phyloP scores from a whole-genome alignment of 2,113 vertebrate genomes.

The Nettapus auritus region DNA sequence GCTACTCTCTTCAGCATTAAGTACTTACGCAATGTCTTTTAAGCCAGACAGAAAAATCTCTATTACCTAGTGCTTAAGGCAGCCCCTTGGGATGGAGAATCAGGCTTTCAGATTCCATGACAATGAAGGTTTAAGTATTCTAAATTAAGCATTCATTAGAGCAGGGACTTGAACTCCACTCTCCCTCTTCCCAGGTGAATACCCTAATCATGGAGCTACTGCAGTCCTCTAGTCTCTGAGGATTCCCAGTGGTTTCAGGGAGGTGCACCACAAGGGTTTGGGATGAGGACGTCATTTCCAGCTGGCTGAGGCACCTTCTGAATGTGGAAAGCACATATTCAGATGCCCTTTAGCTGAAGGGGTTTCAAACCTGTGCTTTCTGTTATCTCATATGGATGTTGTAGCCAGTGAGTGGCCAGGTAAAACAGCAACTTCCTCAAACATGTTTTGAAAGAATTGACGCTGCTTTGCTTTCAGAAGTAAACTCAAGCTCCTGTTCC shows the following conservation, averaged over 20 bases:
- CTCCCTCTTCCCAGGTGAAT: neutral
- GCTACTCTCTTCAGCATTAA: neutral
- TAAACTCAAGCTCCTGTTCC: neutral
- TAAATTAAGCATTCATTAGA: neutral
- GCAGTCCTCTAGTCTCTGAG: neutral
- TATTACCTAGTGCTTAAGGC: neutral
- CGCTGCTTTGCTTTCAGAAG: neutral
- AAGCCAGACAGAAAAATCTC: neutral
- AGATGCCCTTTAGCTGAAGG: neutral
- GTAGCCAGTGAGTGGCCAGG: fast-evolving
- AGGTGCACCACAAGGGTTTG: fast-evolving
- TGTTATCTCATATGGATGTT: fast-evolving
- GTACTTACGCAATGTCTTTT: neutral
- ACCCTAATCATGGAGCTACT: neutral
- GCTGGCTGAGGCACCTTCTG: neutral
- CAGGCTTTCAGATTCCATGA: neutral
- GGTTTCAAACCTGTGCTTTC: neutral
- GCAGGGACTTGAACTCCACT: neutral
- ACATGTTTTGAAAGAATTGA: fast-evolving
- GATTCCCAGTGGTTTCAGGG: neutral
- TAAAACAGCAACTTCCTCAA: fast-evolving
- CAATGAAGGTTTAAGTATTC: neutral
- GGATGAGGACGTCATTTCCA: fast-evolving
- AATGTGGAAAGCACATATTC: neutral
- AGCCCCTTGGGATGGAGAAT: neutral